Conservation (phyloP, 2,888 invertebrate genomes). For the Chrysodeixis includens region DNA sequence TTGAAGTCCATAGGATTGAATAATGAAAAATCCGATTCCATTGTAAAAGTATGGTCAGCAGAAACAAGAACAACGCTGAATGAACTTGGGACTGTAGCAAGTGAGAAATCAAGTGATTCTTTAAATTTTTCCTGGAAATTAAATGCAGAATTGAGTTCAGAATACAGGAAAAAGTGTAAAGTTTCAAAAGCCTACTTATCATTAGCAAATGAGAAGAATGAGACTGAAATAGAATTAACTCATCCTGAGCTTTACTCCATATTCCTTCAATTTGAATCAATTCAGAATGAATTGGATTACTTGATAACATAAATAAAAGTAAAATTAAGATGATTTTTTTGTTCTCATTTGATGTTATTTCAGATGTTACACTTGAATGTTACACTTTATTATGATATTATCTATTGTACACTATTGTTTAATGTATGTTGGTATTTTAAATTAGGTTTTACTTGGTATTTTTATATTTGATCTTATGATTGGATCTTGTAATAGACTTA, state of each 20-base stretch:
- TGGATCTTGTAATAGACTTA: too few species aligned
- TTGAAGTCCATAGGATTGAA: constrained; percentile 72
- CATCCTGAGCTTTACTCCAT: constrained; percentile 80
- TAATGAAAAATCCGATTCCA: constrained; percentile 75
- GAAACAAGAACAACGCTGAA: constrained; percentile 78
- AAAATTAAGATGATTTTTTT: neutral
- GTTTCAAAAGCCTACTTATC: constrained; percentile 80
- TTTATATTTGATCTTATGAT: too few species aligned
- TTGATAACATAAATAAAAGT: constrained; percentile 59
- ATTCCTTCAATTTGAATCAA: constrained; percentile 81
- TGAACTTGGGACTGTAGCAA: constrained; percentile 68
- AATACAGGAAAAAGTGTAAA: constrained; percentile 79
- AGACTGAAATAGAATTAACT: constrained; percentile 79
- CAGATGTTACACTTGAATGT: neutral
- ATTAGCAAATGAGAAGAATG: constrained; percentile 61
- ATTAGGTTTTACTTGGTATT: too few species aligned
- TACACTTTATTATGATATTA: neutral
- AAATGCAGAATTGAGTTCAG: constrained; percentile 84
- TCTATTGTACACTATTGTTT: neutral
- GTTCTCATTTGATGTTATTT: neutral
- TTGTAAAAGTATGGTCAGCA: constrained; percentile 81
- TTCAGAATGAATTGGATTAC: constrained; percentile 84
- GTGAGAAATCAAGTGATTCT: constrained; percentile 62
- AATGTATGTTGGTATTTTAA: too few species aligned
- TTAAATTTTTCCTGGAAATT: constrained; percentile 79